Conservation (phyloP, 2,888 invertebrate species). For the Tricholauxania praeusta region DNA sequence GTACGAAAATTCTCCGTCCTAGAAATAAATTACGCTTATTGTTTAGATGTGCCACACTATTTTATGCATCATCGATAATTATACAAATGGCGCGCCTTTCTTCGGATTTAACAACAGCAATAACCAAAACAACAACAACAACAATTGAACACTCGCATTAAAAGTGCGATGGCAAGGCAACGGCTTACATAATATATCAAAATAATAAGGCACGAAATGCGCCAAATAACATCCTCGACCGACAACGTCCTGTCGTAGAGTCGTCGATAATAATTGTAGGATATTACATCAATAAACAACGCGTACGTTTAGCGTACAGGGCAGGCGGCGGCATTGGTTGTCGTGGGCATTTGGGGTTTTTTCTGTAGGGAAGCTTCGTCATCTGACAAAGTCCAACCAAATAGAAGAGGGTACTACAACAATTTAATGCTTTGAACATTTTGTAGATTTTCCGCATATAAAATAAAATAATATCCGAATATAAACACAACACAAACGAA, state of each 20-base stretch:
- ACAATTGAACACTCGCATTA: slow-evolving; percentile 7
- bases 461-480: slow-evolving; percentile 27
- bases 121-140: neutral
- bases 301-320: too few species aligned
- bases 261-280: slow-evolving; percentile 28
- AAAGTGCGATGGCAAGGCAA: slow-evolving; percentile 2
- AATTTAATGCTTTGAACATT: slow-evolving; percentile 6
- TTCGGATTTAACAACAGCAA: neutral
- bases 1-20: neutral
- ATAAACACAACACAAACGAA: neutral
- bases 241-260: neutral
- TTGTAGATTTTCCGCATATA: slow-evolving; percentile 25
- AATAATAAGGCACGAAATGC: slow-evolving; percentile 29
- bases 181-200: slow-evolving; percentile 29
- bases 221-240: slow-evolving; percentile 8
- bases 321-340: too few species aligned
- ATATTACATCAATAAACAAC: slow-evolving; percentile 15
- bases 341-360: too few species aligned
- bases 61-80: slow-evolving; percentile 24
- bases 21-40: slow-evolving; percentile 9
- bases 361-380: too few species aligned
- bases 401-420: slow-evolving; percentile 3
- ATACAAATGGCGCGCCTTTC: slow-evolving; percentile 26
- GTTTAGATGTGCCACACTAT: neutral
- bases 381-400: neutral